phyloP scores from a whole-genome alignment of 2,888 invertebrate genomes.

The Stenodema calcarata region DNA sequence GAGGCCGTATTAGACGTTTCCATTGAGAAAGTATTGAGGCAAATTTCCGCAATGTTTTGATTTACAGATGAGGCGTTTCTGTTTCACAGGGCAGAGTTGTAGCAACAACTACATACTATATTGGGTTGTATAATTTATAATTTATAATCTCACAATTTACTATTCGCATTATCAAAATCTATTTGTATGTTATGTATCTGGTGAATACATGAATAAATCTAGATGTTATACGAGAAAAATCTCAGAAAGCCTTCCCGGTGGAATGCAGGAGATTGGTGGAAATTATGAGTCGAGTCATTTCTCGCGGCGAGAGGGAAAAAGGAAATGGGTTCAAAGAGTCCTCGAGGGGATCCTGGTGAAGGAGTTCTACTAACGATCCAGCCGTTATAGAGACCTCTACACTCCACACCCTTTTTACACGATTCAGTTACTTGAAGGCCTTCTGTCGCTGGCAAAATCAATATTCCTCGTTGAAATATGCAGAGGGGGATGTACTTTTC shows the following conservation, averaged over 20 bases:
- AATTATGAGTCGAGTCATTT: background rate
- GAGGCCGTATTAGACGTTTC: too few relatives aligned
- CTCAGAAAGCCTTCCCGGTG: background rate
- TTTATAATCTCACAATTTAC: too few relatives aligned
- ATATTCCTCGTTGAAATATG: background rate
- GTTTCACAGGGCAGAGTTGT: too few relatives aligned
- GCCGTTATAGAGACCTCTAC: background rate
- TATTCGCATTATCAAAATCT: too few relatives aligned
- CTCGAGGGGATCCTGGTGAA: background rate
- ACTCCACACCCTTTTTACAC: background rate
- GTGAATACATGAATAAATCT: too few relatives aligned
- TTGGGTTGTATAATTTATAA: too few relatives aligned
- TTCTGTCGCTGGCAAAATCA: background rate
- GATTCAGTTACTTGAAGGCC: background rate
- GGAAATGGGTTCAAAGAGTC: background rate
- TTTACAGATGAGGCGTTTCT: too few relatives aligned
- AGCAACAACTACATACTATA: too few relatives aligned
- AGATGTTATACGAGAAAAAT: too few relatives aligned
- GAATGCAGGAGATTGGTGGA: background rate
- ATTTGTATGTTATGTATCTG: too few relatives aligned
- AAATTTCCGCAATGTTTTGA: too few relatives aligned
- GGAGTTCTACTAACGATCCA: background rate
- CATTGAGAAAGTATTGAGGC: too few relatives aligned
- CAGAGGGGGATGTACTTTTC: background rate
- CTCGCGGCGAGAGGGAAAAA: background rate